These are phyloP conservation scores for Automeris io DNA, from an alignment of 2,888 invertebrate species.

Conservation along the genomic window DNA sequence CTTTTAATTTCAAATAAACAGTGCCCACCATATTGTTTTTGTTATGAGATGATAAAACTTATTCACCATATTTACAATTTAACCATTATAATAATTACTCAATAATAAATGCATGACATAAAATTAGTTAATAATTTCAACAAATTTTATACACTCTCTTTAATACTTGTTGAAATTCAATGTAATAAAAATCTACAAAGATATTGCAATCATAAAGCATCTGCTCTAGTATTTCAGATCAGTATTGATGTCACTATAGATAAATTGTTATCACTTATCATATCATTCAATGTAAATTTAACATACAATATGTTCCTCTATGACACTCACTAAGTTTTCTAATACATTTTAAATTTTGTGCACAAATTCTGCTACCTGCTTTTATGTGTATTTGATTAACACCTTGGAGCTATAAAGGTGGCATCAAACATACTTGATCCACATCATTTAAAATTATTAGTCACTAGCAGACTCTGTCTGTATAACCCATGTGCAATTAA, in stretches of 20 bases:
- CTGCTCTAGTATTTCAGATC: constrained; percentile 1
- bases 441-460: too few species aligned
- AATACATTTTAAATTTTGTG: too few species aligned
- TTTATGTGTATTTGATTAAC: too few species aligned
- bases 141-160: background rate
- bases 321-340: too few species aligned
- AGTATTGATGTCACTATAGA: background rate
- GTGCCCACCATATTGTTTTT: constrained; percentile 30
- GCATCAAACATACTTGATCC: too few species aligned
- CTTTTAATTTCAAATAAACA: background rate
- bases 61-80: constrained; percentile 13
- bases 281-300: background rate
- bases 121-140: too few species aligned
- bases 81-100: background rate
- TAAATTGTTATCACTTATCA: constrained; percentile 1
- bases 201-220: background rate
- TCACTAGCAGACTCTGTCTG: too few species aligned
- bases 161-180: background rate
- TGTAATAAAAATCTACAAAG: background rate
- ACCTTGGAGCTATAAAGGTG: too few species aligned
- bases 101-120: background rate
- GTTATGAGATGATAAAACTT: constrained; percentile 28
- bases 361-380: too few species aligned
- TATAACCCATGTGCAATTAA: too few species aligned
- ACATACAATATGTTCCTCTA: too few species aligned